Percentiles rank a stretch among this genome's conserved stretches.
Evolutionary conservation across 2,797 vertebrate genomes (phyloP).

Genomic region (Hydrolagus colliei): DNA sequence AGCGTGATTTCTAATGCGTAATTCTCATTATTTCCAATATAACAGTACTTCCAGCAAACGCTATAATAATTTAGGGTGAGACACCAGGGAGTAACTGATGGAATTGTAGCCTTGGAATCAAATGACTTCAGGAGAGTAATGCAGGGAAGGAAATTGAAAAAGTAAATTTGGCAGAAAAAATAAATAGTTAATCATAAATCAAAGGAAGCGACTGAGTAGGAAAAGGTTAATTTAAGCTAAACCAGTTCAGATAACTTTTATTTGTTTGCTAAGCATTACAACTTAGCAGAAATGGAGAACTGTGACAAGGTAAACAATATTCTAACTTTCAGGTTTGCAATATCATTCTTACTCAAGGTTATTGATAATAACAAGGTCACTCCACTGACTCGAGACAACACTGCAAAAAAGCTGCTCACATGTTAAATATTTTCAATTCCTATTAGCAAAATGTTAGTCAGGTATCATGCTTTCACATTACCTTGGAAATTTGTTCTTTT

Average conservation of each 20-base stretch:
- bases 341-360: neutral
- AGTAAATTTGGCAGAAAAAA: too few relatives aligned
- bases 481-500: neutral
- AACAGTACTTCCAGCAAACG: too few relatives aligned
- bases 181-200: too few relatives aligned
- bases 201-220: neutral
- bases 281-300: neutral
- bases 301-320: neutral
- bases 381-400: neutral
- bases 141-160: neutral
- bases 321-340: neutral
- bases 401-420: neutral
- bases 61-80: too few relatives aligned
- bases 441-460: neutral
- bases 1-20: too few relatives aligned
- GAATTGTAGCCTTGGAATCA: neutral
- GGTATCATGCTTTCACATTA: neutral
- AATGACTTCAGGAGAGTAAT: neutral
- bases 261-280: too few relatives aligned
- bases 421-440: constrained; percentile 14
- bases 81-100: too few relatives aligned
- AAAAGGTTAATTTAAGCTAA: neutral
- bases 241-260: neutral
- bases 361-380: neutral
- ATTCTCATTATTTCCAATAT: too few relatives aligned